phyloP scores from a whole-genome alignment of 2,888 invertebrate genomes.

The Escarpia spicata region DNA sequence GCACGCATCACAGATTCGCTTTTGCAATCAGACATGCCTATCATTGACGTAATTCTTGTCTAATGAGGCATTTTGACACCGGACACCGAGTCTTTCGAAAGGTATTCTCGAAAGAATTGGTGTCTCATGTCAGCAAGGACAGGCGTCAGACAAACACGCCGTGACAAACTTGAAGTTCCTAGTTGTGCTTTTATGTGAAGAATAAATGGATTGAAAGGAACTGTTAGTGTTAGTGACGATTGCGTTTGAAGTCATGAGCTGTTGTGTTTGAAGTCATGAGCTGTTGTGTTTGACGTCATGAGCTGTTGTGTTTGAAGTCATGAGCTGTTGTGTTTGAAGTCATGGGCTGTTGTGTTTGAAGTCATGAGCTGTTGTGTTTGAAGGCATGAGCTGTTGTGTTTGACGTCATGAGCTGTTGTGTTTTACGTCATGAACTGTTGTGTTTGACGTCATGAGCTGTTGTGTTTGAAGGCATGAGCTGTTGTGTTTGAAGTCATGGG shows the following conservation, averaged over 20 bases:
- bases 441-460: too few species aligned
- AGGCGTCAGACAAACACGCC: neutral
- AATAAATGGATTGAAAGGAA: neutral
- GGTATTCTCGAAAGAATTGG: neutral
- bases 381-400: too few species aligned
- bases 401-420: neutral
- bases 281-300: too few species aligned
- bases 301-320: too few species aligned
- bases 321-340: too few species aligned
- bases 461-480: too few species aligned
- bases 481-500: too few species aligned
- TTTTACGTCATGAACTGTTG: too few species aligned
- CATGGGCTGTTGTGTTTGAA: too few species aligned
- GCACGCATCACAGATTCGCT: neutral
- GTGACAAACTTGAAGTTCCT: neutral
- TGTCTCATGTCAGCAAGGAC: neutral
- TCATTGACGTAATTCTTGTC: neutral
- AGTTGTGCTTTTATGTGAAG: neutral
- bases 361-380: too few species aligned
- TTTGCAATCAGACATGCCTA: neutral
- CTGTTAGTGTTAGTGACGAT: neutral
- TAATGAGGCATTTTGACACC: neutral
- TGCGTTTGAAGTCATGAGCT: too few species aligned
- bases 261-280: too few species aligned
- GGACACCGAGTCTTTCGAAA: neutral